phyloP scores from a whole-genome alignment of 2,888 invertebrate species.

The Calameuta idolon region DNA sequence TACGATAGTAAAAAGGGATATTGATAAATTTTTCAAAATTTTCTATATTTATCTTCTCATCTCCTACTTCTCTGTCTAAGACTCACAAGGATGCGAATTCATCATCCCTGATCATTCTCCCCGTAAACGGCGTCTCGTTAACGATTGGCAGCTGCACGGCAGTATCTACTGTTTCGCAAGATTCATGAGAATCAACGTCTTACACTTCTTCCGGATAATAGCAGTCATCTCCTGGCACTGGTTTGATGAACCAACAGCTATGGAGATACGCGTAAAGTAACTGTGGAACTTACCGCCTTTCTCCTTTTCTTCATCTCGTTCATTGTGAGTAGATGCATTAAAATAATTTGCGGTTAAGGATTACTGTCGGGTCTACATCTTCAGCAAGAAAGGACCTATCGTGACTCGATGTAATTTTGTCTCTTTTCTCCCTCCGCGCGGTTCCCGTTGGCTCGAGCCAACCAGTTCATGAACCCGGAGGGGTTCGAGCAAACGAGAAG shows the following conservation, averaged over 20 bases:
- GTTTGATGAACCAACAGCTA: background rate
- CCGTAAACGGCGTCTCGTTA: background rate
- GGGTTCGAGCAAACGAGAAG: background rate
- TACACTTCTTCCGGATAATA: conserved; percentile 13
- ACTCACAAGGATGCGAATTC: background rate
- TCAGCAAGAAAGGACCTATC: conserved; percentile 9
- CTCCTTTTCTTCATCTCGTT: background rate
- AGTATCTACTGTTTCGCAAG: conserved; percentile 25
- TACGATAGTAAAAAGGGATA: too few species aligned
- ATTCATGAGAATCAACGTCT: conserved; percentile 23
- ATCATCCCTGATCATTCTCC: background rate
- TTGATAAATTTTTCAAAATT: too few species aligned
- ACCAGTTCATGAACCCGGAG: background rate
- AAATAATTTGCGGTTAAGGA: conserved; percentile 25
- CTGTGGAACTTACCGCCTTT: background rate
- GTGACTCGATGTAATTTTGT: conserved; percentile 18
- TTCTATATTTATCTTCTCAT: too few species aligned
- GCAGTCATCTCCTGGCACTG: background rate
- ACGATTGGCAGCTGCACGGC: background rate
- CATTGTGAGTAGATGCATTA: conserved; percentile 4
- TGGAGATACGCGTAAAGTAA: background rate
- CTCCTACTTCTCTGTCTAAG: too few species aligned
- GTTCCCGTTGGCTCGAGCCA: conserved; percentile 10
- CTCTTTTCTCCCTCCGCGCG: conserved; percentile 21
- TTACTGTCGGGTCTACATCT: conserved; percentile 12